A percentile compares a stretch with the other conserved stretches of the same genome.
Conservation (phyloP, 2,888 invertebrate species). For the Hyles lineata region DNA sequence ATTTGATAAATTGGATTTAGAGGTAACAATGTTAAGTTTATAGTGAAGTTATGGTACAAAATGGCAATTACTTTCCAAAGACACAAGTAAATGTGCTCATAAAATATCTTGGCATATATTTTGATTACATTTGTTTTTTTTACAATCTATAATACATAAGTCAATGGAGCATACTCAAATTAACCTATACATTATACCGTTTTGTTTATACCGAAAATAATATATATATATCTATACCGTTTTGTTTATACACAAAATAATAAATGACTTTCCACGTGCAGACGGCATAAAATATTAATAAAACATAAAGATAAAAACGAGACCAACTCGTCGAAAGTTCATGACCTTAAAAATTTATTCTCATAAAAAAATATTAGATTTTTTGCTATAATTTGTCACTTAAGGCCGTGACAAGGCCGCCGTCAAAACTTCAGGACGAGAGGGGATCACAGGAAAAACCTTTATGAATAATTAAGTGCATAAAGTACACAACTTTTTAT, state of each 20-base stretch:
- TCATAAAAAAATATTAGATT: slow-evolving; percentile 28
- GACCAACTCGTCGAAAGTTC: slow-evolving; percentile 15
- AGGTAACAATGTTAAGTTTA: neutral
- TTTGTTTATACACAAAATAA: no score
- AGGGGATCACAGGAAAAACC: slow-evolving; percentile 68
- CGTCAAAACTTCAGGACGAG: slow-evolving; percentile 60
- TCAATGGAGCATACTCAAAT: no score
- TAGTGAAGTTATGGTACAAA: neutral
- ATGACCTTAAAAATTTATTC: slow-evolving; percentile 22
- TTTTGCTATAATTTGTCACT: slow-evolving; percentile 75
- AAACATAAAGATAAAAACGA: neutral
- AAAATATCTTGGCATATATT: no score
- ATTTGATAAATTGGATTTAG: neutral
- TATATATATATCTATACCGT: no score
- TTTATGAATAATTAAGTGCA: slow-evolving; percentile 82
- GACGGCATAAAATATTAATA: neutral
- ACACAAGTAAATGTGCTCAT: no score
- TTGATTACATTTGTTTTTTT: no score
- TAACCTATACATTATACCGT: no score
- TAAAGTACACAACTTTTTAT: slow-evolving; percentile 67
- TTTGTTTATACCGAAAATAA: no score
- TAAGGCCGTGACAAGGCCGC: slow-evolving; percentile 70
- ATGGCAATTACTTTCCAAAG: no score
- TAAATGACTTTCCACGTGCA: no score
- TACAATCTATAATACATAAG: no score